These are phyloP conservation scores for Heteronetta atricapilla DNA, from an alignment of 2,113 vertebrate species.

Conservation along the genomic window DNA sequence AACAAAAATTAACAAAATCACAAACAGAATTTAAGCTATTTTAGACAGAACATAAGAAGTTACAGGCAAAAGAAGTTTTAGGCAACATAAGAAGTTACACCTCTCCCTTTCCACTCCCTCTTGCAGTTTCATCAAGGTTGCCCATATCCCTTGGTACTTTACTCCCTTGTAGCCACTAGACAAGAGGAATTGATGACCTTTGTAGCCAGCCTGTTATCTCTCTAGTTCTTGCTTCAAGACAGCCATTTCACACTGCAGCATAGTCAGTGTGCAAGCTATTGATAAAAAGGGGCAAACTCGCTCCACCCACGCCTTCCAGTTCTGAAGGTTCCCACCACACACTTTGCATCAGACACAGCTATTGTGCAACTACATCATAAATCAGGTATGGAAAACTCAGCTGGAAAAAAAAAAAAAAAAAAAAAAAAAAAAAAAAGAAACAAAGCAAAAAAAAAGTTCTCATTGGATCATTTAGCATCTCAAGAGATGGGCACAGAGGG, in stretches of 20 bases:
- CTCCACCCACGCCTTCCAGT: neutral
- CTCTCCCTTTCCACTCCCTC: neutral
- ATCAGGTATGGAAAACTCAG: neutral
- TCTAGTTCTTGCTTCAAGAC: neutral
- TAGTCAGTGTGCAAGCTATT: neutral
- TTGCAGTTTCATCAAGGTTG: accelerated
- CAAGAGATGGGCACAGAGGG: accelerated
- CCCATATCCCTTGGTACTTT: neutral
- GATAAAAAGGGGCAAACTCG: neutral
- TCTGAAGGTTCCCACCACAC: neutral
- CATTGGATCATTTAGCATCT: neutral
- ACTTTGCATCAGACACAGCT: neutral
- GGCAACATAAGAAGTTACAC: neutral
- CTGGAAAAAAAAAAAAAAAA: neutral
- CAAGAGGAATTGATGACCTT: neutral
- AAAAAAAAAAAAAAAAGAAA: neutral
- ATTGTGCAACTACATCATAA: neutral
- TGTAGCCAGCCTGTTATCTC: neutral
- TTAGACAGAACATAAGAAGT: neutral
- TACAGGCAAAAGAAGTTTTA: no score
- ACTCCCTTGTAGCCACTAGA: neutral
- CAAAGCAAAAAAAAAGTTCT: neutral
- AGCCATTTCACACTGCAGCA: neutral
- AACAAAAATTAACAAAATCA: neutral
- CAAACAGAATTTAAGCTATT: neutral